These are phyloP conservation scores for Coremacera marginata DNA, from an alignment of 2,888 invertebrate species.

Conservation along the genomic window DNA sequence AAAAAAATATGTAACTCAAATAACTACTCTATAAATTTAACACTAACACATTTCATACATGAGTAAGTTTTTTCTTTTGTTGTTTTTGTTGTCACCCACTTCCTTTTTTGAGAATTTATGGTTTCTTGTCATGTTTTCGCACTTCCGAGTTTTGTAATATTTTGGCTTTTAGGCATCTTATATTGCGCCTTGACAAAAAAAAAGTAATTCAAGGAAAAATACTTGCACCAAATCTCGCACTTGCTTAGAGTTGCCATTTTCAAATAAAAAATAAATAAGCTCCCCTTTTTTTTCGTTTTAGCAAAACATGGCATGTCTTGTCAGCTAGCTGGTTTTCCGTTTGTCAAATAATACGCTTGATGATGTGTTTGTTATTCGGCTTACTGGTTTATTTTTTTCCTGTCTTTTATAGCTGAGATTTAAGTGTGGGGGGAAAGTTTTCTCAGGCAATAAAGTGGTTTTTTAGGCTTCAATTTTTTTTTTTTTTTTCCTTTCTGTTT, in stretches of 20 bases:
- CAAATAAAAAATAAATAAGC: not conserved
- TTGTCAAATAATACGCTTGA: constrained; percentile 1
- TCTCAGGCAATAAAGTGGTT: not conserved
- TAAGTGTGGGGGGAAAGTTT: not conserved
- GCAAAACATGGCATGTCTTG: not conserved
- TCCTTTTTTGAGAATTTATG: constrained; percentile 26
- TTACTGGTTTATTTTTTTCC: no score
- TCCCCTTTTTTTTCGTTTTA: not conserved
- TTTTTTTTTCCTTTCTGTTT: not conserved
- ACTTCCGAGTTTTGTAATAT: constrained; percentile 11
- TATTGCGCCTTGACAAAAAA: not conserved
- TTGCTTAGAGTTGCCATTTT: no score
- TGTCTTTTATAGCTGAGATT: not conserved
- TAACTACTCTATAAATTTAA: not conserved
- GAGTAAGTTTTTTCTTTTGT: not conserved
- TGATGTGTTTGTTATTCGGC: not conserved
- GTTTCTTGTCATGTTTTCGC: constrained; percentile 21
- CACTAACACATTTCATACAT: no score
- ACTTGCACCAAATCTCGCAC: not conserved
- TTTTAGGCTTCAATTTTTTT: not conserved
- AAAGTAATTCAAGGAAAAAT: not conserved
- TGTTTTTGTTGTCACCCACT: constrained; percentile 9
- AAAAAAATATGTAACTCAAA: not conserved
- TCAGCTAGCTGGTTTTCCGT: not conserved
- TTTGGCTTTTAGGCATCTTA: not conserved